phyloP scores from a whole-genome alignment of 2,888 invertebrate genomes.

The Lasioglossum vierecki region DNA sequence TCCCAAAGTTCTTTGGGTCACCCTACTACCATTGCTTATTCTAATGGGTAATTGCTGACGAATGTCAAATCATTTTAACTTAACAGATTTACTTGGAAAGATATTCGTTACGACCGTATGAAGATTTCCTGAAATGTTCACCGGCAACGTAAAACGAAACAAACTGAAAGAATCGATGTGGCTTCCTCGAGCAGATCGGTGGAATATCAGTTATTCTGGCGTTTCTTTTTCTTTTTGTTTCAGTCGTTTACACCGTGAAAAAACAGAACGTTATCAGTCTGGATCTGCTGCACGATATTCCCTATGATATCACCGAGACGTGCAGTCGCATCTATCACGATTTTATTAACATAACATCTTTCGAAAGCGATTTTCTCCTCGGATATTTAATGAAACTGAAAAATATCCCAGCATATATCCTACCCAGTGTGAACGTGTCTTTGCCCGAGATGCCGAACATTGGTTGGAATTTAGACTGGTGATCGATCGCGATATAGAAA shows the following conservation, averaged over 20 bases:
- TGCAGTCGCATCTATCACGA: constrained; percentile 78
- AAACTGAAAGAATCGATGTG: constrained; percentile 51
- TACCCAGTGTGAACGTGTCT: constrained; percentile 77
- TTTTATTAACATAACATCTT: constrained; percentile 72
- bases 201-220: constrained; percentile 72
- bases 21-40: constrained; percentile 85
- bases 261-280: constrained; percentile 79
- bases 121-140: constrained; percentile 26
- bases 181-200: constrained; percentile 63
- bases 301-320: constrained; percentile 77
- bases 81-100: constrained; percentile 1
- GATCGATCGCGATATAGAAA: constrained; percentile 51
- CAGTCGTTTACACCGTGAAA: constrained; percentile 82
- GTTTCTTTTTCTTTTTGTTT: constrained; percentile 81
- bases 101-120: background rate
- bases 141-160: constrained; percentile 20
- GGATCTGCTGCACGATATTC: constrained; percentile 80
- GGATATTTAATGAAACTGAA: constrained; percentile 76
- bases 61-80: constrained; percentile 1
- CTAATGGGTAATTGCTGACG: constrained; percentile 85
- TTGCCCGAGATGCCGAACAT: constrained; percentile 75
- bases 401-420: constrained; percentile 73
- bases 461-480: constrained; percentile 76
- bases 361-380: constrained; percentile 75
- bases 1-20: constrained; percentile 80